phyloP scores from a whole-genome alignment of 2,797 vertebrate species.

The Artibeus lituratus region DNA sequence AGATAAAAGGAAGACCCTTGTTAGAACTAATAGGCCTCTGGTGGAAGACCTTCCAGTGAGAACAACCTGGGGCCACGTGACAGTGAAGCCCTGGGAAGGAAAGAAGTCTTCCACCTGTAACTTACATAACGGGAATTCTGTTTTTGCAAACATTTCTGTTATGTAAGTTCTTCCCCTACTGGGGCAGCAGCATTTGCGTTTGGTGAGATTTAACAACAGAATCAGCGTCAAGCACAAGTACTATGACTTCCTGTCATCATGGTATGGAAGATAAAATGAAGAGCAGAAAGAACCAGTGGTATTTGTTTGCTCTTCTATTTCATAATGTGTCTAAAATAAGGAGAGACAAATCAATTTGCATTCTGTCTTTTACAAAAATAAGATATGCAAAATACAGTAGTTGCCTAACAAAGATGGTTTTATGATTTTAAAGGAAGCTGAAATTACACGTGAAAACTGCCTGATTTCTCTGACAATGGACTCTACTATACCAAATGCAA shows the following conservation, averaged over 20 bases:
- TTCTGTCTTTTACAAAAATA: neutral
- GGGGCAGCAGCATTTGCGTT: neutral
- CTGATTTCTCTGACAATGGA: neutral
- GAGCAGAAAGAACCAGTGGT: neutral
- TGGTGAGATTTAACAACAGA: neutral
- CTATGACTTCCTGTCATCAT: neutral
- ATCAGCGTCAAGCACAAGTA: neutral
- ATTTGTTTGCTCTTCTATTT: neutral
- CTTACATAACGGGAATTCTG: neutral
- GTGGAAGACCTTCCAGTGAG: slow-evolving; percentile 40
- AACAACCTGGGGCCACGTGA: slow-evolving; percentile 4
- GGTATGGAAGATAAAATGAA: neutral
- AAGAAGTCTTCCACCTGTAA: neutral
- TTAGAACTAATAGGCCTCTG: slow-evolving; percentile 58
- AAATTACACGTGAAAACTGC: neutral
- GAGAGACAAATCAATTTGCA: neutral
- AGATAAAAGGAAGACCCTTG: slow-evolving; percentile 64
- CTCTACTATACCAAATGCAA: neutral
- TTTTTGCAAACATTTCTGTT: slow-evolving; percentile 12
- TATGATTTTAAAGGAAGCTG: neutral
- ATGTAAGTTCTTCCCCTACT: neutral
- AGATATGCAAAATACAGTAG: neutral
- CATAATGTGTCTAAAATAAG: neutral
- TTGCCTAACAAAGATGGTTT: neutral
- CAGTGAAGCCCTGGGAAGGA: neutral